Evolutionary conservation across 1,140 invertebrate species (phyloP).

Genomic region (Drosophila santomea): DNA sequence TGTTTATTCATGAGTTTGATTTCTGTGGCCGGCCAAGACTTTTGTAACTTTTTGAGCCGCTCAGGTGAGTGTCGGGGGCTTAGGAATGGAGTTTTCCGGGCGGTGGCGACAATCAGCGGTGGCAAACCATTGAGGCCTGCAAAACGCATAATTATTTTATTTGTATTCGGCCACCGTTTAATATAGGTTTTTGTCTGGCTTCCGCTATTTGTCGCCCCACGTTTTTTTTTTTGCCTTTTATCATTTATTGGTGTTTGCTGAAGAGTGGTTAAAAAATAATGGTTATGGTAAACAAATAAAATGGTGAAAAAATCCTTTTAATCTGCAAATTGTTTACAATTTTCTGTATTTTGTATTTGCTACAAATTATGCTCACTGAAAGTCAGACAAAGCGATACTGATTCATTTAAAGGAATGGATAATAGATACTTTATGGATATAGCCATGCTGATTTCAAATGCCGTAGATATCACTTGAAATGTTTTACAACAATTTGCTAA

Average conservation of each 20-base stretch:
- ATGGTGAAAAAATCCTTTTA: background rate
- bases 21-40: conserved; percentile 55
- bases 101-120: conserved; percentile 16
- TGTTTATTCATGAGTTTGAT: conserved; percentile 77
- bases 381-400: no score
- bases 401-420: no score
- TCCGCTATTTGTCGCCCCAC: background rate
- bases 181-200: conserved; percentile 14
- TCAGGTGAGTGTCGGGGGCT: conserved; percentile 46
- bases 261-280: background rate
- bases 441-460: no score
- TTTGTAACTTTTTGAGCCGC: conserved; percentile 69
- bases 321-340: background rate
- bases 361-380: no score
- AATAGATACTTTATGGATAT: no score
- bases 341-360: background rate
- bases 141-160: conserved; percentile 62
- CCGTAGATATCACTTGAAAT: no score
- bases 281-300: background rate
- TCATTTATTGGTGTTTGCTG: background rate
- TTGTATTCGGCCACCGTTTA: conserved; percentile 25
- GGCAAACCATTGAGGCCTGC: background rate
- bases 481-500: no score
- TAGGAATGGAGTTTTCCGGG: background rate
- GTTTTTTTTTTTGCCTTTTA: background rate